These are phyloP conservation scores for Orussus abietinus DNA, from an alignment of 1,140 invertebrate genomes.

Conservation along the genomic window DNA sequence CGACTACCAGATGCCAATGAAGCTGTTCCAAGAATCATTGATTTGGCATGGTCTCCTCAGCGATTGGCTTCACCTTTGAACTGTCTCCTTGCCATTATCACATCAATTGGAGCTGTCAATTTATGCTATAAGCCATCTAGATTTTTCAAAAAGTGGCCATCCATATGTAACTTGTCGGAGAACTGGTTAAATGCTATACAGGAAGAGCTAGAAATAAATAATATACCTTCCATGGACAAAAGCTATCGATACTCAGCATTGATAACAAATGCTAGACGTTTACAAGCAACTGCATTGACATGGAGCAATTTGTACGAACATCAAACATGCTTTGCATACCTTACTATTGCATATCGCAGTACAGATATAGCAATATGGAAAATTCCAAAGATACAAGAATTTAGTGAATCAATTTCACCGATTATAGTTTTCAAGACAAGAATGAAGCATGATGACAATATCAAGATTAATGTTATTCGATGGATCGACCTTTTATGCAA, in stretches of 20 bases:
- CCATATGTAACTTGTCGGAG: conserved; percentile 30
- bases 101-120: conserved; percentile 38
- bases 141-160: conserved; percentile 32
- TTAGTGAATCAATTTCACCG: conserved; percentile 14
- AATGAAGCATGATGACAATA: conserved; percentile 15
- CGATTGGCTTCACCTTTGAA: conserved; percentile 32
- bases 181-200: conserved; percentile 24
- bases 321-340: conserved; percentile 31
- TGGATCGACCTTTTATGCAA: conserved; percentile 29
- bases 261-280: conserved; percentile 20
- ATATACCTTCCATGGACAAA: conserved; percentile 13
- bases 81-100: conserved; percentile 39
- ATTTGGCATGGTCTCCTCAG: conserved; percentile 41
- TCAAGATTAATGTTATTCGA: conserved; percentile 30
- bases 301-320: conserved; percentile 37
- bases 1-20: conserved; percentile 27
- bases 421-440: conserved; percentile 23
- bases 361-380: conserved; percentile 40
- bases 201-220: conserved; percentile 15
- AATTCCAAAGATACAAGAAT: conserved; percentile 26
- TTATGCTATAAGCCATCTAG: too few species aligned
- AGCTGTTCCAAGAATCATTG: conserved; percentile 24
- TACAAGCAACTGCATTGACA: conserved; percentile 33
- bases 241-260: conserved; percentile 9
- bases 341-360: conserved; percentile 36